Base-by-base conservation (phyloP, 2,797 vertebrate genomes). In the Oreochromis mossambicus region DNA sequence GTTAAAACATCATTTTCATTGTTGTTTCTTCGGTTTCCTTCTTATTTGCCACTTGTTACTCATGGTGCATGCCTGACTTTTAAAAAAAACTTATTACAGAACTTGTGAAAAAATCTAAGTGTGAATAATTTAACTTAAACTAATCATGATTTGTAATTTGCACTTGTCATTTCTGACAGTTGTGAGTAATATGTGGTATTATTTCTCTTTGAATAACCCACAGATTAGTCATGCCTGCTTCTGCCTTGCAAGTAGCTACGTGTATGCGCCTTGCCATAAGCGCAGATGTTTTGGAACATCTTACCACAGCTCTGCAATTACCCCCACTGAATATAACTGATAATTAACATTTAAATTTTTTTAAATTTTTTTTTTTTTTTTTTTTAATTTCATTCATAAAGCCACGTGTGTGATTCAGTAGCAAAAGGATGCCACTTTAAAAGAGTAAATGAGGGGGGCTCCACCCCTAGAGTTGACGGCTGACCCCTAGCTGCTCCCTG, bases 401-500 rank as follows among this genome's bases (percentile, higher is more conserved):
- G 82, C 32, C 48, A 34, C 82, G n/a, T 48, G 7, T 55, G 19
- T 5, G 77, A 43, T 50, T 82, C 36, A 34, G 70, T 63, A 78
- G 41, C 5, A 21, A 29, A 29, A 87, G 19, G 26, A 41, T 84
- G 82, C 50, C 75, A 77, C 76, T 15, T 21, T 73, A 46, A 83
- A 82, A 81, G 70, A 63, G 32, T 12, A 21, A 36, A 46, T 41
- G 11, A 34, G 34, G 34, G 43, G 43, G 32, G 8, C 86, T 79
- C 75, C 93, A 21, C 88, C 91, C 87, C 84, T 52, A 2, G 75
- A 88, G 88, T 84, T 94, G 92, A 93, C 56, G 29, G 81, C 56
- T 95, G 93, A 96, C 96, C 95, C 88, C 90, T 86, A 86, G 80
- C 85, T 96, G 93, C 94, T 94, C 95, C 88, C 91, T 95, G 94